Evolutionary conservation across 2,113 vertebrate genomes (phyloP).

Genomic region (Origma solitaria): DNA sequence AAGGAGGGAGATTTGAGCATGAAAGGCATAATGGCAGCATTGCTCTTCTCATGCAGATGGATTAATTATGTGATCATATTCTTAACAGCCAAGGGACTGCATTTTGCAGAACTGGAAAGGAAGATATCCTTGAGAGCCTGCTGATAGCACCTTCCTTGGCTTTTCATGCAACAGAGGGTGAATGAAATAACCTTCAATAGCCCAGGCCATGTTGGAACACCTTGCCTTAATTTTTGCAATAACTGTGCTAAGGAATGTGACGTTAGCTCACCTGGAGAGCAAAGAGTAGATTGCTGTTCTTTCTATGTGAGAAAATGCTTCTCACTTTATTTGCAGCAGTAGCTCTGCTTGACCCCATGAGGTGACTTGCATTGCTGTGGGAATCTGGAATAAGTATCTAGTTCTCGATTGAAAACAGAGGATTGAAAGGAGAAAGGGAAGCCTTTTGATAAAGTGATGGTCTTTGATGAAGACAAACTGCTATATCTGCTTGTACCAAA

Average conservation of each 20-base stretch:
- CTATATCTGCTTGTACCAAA: neutral
- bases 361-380: neutral
- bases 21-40: neutral
- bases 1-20: neutral
- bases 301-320: neutral
- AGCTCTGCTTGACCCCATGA: neutral
- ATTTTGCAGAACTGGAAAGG: neutral
- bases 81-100: neutral
- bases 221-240: conserved; percentile 77
- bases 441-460: neutral
- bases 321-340: neutral
- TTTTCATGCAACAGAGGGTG: neutral
- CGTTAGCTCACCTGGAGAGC: neutral
- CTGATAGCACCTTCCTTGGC: neutral
- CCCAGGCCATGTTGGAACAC: conserved; percentile 65
- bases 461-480: neutral
- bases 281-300: neutral
- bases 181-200: conserved; percentile 55
- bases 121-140: neutral
- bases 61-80: neutral
- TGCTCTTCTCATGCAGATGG: neutral
- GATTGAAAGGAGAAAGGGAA: neutral
- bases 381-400: neutral
- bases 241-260: conserved; percentile 70
- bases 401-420: neutral